Percentiles rank a stretch among this genome's conserved stretches.
Conservation (phyloP, 2,797 vertebrate genomes). For the Poecilia wingei region DNA sequence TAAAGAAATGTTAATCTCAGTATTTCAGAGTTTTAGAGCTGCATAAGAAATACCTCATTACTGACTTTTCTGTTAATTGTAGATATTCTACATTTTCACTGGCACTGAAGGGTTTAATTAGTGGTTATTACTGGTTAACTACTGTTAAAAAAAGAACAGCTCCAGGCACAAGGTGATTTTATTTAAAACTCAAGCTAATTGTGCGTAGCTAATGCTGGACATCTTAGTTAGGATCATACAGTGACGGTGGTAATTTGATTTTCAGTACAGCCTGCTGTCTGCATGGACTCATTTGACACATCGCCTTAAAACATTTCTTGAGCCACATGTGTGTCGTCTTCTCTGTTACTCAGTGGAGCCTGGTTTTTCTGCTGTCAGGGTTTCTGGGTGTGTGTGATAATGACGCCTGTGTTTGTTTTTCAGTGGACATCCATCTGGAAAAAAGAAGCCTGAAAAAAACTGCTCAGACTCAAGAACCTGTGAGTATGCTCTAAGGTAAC, state of each 20-base stretch:
- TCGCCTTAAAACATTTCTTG: slow-evolving; percentile 6
- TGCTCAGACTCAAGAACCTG: slow-evolving; percentile 38
- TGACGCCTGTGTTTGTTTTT: slow-evolving; percentile 49
- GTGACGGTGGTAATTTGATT: slow-evolving; percentile 36
- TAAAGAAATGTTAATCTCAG: neutral
- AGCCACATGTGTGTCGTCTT: slow-evolving; percentile 2
- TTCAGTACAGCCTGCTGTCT: slow-evolving; percentile 14
- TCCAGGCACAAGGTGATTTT: slow-evolving; percentile 53
- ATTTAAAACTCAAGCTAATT: slow-evolving; percentile 63
- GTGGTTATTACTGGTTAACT: slow-evolving; percentile 35
- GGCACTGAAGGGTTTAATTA: slow-evolving; percentile 60
- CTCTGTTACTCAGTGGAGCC: neutral
- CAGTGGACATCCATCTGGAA: slow-evolving; percentile 51
- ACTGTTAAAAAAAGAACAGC: slow-evolving; percentile 48
- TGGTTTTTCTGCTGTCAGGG: neutral
- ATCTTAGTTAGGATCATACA: slow-evolving; percentile 33
- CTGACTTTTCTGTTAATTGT: neutral
- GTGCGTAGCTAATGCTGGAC: slow-evolving; percentile 24
- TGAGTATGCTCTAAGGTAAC: slow-evolving; percentile 49
- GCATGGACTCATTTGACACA: slow-evolving; percentile 32
- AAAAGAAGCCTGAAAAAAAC: slow-evolving; percentile 35
- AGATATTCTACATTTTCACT: slow-evolving; percentile 28
- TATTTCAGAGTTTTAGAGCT: neutral
- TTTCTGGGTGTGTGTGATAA: slow-evolving; percentile 10
- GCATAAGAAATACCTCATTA: neutral